Base-by-base conservation (phyloP, 2,797 vertebrate species). In the Rallus crepitans region DNA sequence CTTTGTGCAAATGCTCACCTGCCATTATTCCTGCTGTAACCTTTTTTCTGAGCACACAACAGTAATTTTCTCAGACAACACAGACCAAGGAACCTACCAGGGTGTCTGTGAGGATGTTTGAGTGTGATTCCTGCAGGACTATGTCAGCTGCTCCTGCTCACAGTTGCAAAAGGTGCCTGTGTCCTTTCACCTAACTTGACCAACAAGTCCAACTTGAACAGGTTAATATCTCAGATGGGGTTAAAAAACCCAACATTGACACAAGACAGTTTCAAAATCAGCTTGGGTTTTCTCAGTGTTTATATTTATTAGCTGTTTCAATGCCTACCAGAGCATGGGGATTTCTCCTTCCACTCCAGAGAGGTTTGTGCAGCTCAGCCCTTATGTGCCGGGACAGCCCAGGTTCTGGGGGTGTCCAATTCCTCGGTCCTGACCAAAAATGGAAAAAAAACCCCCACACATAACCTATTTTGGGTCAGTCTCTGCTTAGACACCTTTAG, bases 71-170 rank as follows among this genome's bases (percentile, higher is more conserved):
- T 48, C 27, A 27, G 69, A 39, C 56, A 53, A 30, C 4, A 9
- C 35, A 61, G 47, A 6, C 20, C 52, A 30, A 1, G 3, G 30
- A 53, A 35, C 59, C 33, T 9, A 14, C 12, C 7, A 12, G 39
- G 40, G 16, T 78, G 61, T 28, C 47, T 39, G 37, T 40, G 52
- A 50, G 37, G 18, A 50, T 0, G 2, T 39, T 0, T 35, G n/a
- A 45, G 30, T 1, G 3, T 0, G 1, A 65, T 12, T 24, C 2
- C 0, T 5, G 4, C 5, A 30, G 48, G 12, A 25, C 35, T 79
- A 53, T 2, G 2, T 18, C 11, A 30, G 59, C 64, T 80, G 30
- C n/a, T 72, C 35, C 39, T 4, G 0, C 59, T 48, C 65, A 40
- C n/a, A 31, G 50, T 35, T 65, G 47, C 65, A 60, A 57, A 70